Base-by-base conservation (phyloP, 2,797 vertebrate genomes). In the Pantherophis alleghaniensis region DNA sequence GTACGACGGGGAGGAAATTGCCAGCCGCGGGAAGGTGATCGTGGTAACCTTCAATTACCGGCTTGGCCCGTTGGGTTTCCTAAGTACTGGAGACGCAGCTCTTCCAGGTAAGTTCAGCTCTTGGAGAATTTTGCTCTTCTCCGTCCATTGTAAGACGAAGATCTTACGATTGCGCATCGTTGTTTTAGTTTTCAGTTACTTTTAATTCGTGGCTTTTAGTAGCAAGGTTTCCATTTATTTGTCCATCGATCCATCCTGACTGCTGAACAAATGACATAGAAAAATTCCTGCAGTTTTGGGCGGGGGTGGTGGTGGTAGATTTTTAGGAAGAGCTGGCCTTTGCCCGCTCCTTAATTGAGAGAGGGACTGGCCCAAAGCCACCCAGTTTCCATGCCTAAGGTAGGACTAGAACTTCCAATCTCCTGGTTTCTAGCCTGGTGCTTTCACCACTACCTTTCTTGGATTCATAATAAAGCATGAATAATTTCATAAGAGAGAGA, bases 11-110 rank as follows among this genome's bases (percentile, higher is more conserved):
- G 96, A 98, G 95, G 98, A 99, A 97, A 97, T 99, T 0, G 99
- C 99, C 0, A 98, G 98, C 12, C 97, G 98, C 2, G 99, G 99
- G 74, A 97, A 99, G 0, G 99, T 99, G 94, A 99, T 99, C 0
- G 99, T 99, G 94, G 99, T 99, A 96, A 99, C 99, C 0, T 0
- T 99, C 91, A 98, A 98, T 95, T 99, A 99, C 92, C 98, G 99
- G 0, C 92, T 99, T 1, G 99, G 99, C 10, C 96, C 98, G 1
- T 96, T 99, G 88, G 99, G 99, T 86, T 99, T 99, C 97, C 98
- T 99, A 94, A 99, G 99, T 97, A 98, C 98, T 0, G 99, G 99
- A 66, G 99, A 99, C 0, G 32, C 97, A 14, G 97, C 96, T 26
- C 5, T 98, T 90, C 98, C 99, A 94, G 99, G 99, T 99, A 97